phyloP scores from a whole-genome alignment of 1,140 invertebrate genomes.

The Heterodera carotae region DNA sequence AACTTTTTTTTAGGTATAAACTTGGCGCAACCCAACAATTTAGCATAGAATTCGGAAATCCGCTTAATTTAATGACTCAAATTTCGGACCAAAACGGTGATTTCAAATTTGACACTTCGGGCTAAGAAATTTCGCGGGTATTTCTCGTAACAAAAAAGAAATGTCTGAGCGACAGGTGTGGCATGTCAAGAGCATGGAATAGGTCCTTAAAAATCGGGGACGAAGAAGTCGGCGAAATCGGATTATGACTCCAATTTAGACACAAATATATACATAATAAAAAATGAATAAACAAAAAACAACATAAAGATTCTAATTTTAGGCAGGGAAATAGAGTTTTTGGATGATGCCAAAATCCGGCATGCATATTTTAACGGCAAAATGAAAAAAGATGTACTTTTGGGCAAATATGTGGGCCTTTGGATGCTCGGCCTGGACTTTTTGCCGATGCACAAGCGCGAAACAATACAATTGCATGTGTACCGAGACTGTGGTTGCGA shows the following conservation, averaged over 20 bases:
- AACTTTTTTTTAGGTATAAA: background rate
- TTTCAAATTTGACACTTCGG: no score
- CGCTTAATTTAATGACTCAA: background rate
- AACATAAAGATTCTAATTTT: background rate
- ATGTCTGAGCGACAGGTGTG: no score
- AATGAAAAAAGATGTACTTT: background rate
- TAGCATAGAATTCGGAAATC: background rate
- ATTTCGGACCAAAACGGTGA: background rate
- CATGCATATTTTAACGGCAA: background rate
- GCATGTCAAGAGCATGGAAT: no score
- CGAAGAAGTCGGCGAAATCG: no score
- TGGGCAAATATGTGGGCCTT: constrained; percentile 2
- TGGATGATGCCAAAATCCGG: background rate
- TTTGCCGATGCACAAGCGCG: background rate
- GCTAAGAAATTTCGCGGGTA: no score
- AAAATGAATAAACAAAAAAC: background rate
- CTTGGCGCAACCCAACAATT: background rate
- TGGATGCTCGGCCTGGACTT: constrained; percentile 21
- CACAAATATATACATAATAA: background rate
- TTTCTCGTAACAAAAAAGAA: no score
- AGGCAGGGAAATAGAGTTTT: background rate
- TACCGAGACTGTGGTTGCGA: constrained; percentile 14
- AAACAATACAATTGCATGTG: background rate
- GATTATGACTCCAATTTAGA: no score
- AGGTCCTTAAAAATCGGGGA: no score